Evolutionary conservation across 2,113 vertebrate species (phyloP).

Genomic region (Sorex fumeus): DNA sequence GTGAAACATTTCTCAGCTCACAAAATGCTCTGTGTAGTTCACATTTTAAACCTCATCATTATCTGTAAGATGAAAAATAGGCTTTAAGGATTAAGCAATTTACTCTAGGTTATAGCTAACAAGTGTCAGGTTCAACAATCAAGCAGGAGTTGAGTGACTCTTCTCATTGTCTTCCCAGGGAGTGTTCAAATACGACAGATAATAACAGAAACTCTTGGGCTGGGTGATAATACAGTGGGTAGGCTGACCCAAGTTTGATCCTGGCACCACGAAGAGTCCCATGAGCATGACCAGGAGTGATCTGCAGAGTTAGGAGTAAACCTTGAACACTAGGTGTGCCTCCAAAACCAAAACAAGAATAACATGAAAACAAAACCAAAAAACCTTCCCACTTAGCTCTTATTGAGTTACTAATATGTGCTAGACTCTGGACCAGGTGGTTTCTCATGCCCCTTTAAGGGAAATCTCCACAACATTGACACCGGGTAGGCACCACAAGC

Average conservation of each 20-base stretch:
- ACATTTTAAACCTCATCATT: background rate
- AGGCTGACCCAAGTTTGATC: too few species aligned
- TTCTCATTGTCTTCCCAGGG: background rate
- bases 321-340: background rate
- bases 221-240: too few species aligned
- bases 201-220: background rate
- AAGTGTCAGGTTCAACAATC: background rate
- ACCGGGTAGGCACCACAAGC: too few species aligned
- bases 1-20: background rate
- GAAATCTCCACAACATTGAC: background rate
- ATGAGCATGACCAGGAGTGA: too few species aligned
- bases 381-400: background rate
- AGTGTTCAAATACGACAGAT: background rate
- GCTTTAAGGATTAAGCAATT: background rate
- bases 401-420: background rate
- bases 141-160: background rate
- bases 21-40: background rate
- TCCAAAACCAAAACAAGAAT: too few species aligned
- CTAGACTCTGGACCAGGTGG: background rate
- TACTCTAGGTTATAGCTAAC: background rate
- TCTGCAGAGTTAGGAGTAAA: too few species aligned
- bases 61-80: background rate
- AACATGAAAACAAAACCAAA: too few species aligned
- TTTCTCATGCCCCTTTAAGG: background rate
- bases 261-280: too few species aligned